A percentile compares a stretch with the other conserved stretches of the same genome.
phyloP scores from a whole-genome alignment of 1,140 invertebrate genomes.

The Hydropsyche tenuis region DNA sequence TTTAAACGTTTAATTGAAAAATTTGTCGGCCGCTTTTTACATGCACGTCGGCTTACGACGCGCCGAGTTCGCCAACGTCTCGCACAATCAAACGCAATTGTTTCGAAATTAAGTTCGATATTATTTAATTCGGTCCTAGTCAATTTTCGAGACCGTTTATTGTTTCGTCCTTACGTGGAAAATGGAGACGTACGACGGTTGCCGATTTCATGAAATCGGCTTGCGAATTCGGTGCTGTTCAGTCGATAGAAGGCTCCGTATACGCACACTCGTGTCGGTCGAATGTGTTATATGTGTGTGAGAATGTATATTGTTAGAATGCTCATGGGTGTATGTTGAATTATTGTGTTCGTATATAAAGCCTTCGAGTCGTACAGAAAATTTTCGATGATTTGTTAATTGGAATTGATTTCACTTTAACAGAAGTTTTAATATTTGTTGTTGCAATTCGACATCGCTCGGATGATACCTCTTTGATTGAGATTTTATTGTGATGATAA shows the following conservation, averaged over 20 bases:
- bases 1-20: constrained; percentile 9
- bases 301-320: neutral
- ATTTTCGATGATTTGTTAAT: neutral
- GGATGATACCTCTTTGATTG: constrained; percentile 4
- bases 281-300: neutral
- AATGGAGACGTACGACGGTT: no score
- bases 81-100: no score
- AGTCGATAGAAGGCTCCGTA: no score
- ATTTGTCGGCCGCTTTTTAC: neutral
- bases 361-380: neutral
- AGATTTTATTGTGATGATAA: neutral
- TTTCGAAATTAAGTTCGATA: no score
- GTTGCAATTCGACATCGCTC: neutral
- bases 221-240: no score
- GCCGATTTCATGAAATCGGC: no score
- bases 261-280: no score
- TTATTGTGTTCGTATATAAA: neutral
- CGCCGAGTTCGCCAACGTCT: no score
- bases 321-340: neutral
- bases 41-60: neutral
- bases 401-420: constrained; percentile 8
- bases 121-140: no score
- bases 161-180: no score
- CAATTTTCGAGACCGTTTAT: no score
- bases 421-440: constrained; percentile 11